Conservation (phyloP, 2,797 vertebrate species). For the Amblyopsis hoosieri region DNA sequence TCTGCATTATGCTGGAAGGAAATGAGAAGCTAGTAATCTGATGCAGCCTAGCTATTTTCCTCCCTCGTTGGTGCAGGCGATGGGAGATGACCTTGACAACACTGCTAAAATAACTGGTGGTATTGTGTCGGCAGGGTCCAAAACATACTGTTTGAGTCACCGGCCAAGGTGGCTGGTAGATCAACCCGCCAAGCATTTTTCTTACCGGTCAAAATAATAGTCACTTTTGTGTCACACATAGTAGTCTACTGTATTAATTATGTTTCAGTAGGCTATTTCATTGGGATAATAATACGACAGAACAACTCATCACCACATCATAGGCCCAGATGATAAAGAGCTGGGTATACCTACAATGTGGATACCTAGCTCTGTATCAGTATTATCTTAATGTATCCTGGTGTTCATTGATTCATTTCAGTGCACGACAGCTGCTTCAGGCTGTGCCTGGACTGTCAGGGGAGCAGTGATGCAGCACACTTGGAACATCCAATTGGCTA, state of each 20-base stretch:
- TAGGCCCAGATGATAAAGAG: too few relatives aligned
- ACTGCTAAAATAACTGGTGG: constrained; percentile 9
- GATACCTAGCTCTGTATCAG: constrained; percentile 3
- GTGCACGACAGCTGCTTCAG: constrained; percentile 15
- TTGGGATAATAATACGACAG: too few relatives aligned
- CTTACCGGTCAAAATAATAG: too few relatives aligned
- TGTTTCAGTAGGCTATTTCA: too few relatives aligned
- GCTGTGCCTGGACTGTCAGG: background rate
- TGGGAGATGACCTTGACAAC: constrained; percentile 52
- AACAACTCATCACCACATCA: too few relatives aligned
- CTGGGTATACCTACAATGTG: too few relatives aligned
- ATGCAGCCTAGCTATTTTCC: constrained; percentile 3
- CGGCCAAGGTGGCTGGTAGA: too few relatives aligned
- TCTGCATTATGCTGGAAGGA: background rate
- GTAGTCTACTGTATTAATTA: too few relatives aligned
- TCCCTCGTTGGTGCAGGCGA: constrained; percentile 15
- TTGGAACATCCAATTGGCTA: background rate
- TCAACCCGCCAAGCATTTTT: too few relatives aligned
- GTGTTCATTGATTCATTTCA: constrained; percentile 9
- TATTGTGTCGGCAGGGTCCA: background rate
- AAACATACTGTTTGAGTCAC: too few relatives aligned
- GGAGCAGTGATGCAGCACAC: constrained; percentile 1
- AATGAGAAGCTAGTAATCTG: constrained; percentile 20
- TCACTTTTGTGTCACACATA: too few relatives aligned
- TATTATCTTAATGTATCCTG: constrained; percentile 9